phyloP scores from a whole-genome alignment of 1,140 invertebrate species.

The Muscidifurax raptorellus region DNA sequence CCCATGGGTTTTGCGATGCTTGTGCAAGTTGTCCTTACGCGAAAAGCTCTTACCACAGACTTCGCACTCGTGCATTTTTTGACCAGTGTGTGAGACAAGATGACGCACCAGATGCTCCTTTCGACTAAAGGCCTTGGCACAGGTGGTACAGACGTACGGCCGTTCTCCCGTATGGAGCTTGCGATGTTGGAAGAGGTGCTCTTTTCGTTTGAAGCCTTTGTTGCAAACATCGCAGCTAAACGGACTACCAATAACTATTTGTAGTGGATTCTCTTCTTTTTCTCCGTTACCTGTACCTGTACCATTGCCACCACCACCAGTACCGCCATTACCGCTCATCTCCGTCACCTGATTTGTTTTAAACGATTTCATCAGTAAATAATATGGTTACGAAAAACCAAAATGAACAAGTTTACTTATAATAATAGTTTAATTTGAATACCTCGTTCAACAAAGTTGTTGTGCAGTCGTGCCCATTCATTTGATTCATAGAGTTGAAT shows the following conservation, averaged over 20 bases:
- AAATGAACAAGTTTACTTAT: neutral
- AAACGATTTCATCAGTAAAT: neutral
- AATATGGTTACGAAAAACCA: neutral
- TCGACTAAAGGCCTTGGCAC: constrained; percentile 84
- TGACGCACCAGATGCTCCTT: constrained; percentile 85
- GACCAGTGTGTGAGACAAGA: constrained; percentile 84
- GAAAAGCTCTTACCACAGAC: constrained; percentile 86
- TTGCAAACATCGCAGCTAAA: constrained; percentile 78
- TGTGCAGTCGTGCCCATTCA: constrained; percentile 68
- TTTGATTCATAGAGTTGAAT: constrained; percentile 63
- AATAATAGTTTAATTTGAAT: neutral
- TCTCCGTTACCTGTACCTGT: neutral
- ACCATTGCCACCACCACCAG: neutral
- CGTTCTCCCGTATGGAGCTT: constrained; percentile 86
- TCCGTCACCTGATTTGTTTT: constrained; percentile 38
- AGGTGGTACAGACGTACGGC: constrained; percentile 82
- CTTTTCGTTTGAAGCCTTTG: constrained; percentile 79
- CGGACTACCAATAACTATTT: constrained; percentile 60
- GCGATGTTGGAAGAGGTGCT: constrained; percentile 80
- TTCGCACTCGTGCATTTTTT: constrained; percentile 85
- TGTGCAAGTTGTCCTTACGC: constrained; percentile 85
- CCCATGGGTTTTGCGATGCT: constrained; percentile 82
- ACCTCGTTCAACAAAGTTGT: constrained; percentile 63
- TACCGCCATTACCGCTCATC: constrained; percentile 11
- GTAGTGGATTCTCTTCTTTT: constrained; percentile 34